Evolutionary conservation across 2,888 invertebrate species (phyloP), one percentile per base, ranked within the genome.

Genomic region (Chrysotoxum bicinctum): DNA sequence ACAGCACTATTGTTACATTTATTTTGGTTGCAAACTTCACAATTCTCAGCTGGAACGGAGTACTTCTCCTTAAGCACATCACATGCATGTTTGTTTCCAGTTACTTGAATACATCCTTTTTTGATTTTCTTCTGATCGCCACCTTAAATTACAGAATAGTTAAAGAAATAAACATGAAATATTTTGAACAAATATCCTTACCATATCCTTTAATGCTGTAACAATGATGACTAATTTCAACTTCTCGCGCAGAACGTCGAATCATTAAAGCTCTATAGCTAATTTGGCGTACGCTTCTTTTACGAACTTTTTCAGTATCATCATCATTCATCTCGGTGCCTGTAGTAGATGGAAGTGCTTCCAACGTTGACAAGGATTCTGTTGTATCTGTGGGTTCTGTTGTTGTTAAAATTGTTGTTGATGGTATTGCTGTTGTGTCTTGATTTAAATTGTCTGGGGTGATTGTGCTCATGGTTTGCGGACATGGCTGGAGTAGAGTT

Each of bases 401-500:
- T 9, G 50, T 35, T 40, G 52, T 37, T n/a, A n/a, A n/a, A n/a
- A n/a, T n/a, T 43, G 60, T 45, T 62, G 62, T 21, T 19, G 30
- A 14, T 32, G 58, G 2, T 6, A n/a, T 21, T 21, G 75, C 56
- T 43, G 73, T 35, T 26, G 14, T 16, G 2, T 64, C 54, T 3
- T 54, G 12, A 37, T 32, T 8, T 12, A 19, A 64, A 19, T 19
- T 43, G 9, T 16, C 19, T 0, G 45, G 26, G 12, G 30, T 10
- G 0, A 10, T 21, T 12, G 72, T 69, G 26, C 45, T 58, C 8
- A 4, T 6, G 5, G 21, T 35, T 12, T 48, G 2, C 32, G 78
- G 75, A 64, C 89, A 89, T 10, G 40, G 5, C n/a, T 43, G 50
- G 2, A 81, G 9, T 26, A 64, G 35, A 60, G 70, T 74, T 0